Evolutionary conservation across 2,888 invertebrate species (phyloP), one percentile per base, ranked within the genome.

Genomic region (Heliconius hortense): DNA sequence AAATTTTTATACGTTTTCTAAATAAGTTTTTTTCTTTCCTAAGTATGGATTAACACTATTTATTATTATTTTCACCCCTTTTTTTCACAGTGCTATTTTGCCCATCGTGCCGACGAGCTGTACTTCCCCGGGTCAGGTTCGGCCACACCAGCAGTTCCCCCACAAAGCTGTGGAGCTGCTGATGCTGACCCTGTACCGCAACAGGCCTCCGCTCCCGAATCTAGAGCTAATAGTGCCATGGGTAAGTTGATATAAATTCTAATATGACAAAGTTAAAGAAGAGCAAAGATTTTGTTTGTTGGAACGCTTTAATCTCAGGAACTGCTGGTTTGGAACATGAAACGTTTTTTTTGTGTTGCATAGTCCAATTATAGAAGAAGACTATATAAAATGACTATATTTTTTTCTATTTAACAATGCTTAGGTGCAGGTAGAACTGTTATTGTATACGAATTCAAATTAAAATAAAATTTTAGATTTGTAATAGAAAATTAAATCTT

Each of bases 21-120:
- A n/a, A n/a, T n/a, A n/a, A n/a, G n/a, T n/a, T n/a, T n/a, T n/a
- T n/a, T n/a, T n/a, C n/a, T n/a, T n/a, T n/a, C n/a, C n/a, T n/a
- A n/a, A n/a, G n/a, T n/a, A n/a, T n/a, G n/a, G n/a, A n/a, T n/a
- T n/a, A n/a, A n/a, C n/a, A n/a, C n/a, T n/a, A n/a, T n/a, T n/a
- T n/a, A n/a, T 48, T 21, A 48, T 48, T 48, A 48, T n/a, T 1
- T 53, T 24, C 39, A 28, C 28, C 24, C 15, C 2, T 48, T 67
- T 15, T 15, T 48, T 26, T 67, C 15, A 10, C 95, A 97, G 87
- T 97, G 97, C 81, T 98, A 98, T 89, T 97, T 98, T 87, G 95
- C 96, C 5, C 95, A 96, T 66, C 95, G 98, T 71, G 95, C 96
- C 1, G 96, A 96, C 86, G 96, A 97, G 84, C 87, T 97, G 62